Base-by-base conservation (phyloP, 2,797 vertebrate species). In the Poeciliopsis paucimaculata region DNA sequence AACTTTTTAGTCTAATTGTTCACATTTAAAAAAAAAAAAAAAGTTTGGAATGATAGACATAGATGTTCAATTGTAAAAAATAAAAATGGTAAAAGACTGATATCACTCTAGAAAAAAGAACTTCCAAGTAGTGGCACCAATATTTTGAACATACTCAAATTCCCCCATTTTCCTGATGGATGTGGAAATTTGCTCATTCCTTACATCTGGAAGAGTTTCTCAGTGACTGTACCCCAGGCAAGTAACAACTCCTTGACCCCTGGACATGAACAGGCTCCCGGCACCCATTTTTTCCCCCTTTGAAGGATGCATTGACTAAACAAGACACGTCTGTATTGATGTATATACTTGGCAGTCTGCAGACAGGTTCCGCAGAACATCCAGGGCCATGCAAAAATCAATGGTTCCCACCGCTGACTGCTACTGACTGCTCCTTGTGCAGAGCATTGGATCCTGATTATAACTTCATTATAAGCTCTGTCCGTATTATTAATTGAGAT, bases 301-400 rank as follows among this genome's bases (percentile, higher is more conserved):
- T 91, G 92, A 94, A 94, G 90, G 88, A 79, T 90, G 88, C 84
- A 92, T 94, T 92, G 90, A 84, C 73, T 72, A 94, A 86, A 83
- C 94, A 7, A 73, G 77, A 89, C 94, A 94, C 89, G 92, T 93
- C 87, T 75, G 89, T 93, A 95, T 95, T 89, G 94, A 94, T 87
- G 90, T 80, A 80, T 88, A 76, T 88, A 90, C 92, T 94, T 94
- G 91, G 92, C 92, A 94, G 93, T 93, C 92, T 90, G 85, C 86
- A 89, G 92, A 90, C 87, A 70, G 86, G 88, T 92, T 90, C 89
- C 89, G 81, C 88, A 79, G 79, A 91, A 91, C 86, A 88, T 91
- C 89, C 88, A 89, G 92, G 90, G 89, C 90, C 86, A 66, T 60
- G 87, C 72, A 89, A 91, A 94, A 95, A 95, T 95, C 94, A 84